Evolutionary conservation across 2,888 invertebrate species (phyloP).

Genomic region (Callyntrura sp.): DNA sequence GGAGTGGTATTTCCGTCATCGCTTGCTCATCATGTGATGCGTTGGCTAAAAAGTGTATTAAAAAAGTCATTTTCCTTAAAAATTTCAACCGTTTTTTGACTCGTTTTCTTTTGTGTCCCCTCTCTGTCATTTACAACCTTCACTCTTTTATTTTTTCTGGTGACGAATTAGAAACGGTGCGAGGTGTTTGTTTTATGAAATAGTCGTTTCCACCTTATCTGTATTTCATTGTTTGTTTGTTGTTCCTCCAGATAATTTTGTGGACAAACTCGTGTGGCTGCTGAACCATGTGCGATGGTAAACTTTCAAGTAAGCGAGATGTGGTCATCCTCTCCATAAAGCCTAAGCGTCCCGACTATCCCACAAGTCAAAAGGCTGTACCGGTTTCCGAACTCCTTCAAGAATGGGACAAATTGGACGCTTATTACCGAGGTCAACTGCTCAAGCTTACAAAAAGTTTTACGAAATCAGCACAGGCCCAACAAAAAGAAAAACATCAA

Average conservation of each 20-base stretch:
- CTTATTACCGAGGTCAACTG: constrained; percentile 80
- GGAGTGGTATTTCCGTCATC: no score
- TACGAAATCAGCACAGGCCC: constrained; percentile 32
- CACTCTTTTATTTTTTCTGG: no score
- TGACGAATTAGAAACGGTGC: neutral
- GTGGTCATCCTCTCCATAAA: constrained; percentile 81
- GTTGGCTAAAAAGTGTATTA: no score
- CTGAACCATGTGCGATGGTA: constrained; percentile 81
- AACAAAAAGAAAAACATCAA: constrained; percentile 6
- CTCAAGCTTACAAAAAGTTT: constrained; percentile 74
- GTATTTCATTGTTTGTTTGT: neutral
- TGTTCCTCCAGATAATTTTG: constrained; percentile 34
- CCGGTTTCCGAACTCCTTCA: constrained; percentile 70
- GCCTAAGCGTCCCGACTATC: constrained; percentile 77
- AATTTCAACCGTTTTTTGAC: no score
- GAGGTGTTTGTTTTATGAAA: neutral
- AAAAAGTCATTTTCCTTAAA: no score
- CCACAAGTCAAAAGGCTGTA: constrained; percentile 68
- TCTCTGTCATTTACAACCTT: no score
- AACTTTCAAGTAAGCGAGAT: constrained; percentile 77
- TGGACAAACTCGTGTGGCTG: constrained; percentile 59
- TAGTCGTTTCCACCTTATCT: no score
- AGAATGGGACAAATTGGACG: constrained; percentile 82
- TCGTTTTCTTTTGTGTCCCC: no score
- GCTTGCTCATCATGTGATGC: no score